These are phyloP conservation scores for Luperina nickerlii DNA, from an alignment of 2,888 invertebrate genomes.

Conservation along the genomic window DNA sequence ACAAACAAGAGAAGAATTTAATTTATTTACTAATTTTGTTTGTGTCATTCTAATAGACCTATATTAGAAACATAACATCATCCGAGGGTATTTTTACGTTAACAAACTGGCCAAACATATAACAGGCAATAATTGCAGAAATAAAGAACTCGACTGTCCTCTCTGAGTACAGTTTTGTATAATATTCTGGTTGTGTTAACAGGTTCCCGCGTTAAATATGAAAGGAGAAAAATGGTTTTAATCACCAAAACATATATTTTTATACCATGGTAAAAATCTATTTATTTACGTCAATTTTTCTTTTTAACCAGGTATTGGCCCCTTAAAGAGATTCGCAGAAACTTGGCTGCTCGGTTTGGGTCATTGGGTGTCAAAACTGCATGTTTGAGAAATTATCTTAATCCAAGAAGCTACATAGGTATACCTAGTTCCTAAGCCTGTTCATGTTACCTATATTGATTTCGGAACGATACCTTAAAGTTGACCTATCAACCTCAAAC, in stretches of 20 bases:
- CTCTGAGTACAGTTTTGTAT: neutral
- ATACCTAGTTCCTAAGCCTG: slow-evolving; percentile 16
- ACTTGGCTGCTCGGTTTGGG: neutral
- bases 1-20: neutral
- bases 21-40: neutral
- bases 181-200: no score
- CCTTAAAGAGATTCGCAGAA: neutral
- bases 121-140: neutral
- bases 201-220: neutral
- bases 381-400: neutral
- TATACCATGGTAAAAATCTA: neutral
- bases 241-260: neutral
- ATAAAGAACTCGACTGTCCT: neutral
- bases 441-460: slow-evolving; percentile 65
- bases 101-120: neutral
- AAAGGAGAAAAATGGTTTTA: neutral
- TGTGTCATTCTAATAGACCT: neutral
- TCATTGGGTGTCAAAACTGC: neutral
- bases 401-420: neutral
- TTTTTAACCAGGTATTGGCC: neutral
- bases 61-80: neutral
- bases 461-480: slow-evolving; percentile 79
- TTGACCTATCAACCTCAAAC: slow-evolving; percentile 88
- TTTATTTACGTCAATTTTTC: neutral
- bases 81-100: neutral